A percentile compares a stretch with the other conserved stretches of the same genome.
phyloP scores from a whole-genome alignment of 2,113 vertebrate genomes.

The Cairina moschata region DNA sequence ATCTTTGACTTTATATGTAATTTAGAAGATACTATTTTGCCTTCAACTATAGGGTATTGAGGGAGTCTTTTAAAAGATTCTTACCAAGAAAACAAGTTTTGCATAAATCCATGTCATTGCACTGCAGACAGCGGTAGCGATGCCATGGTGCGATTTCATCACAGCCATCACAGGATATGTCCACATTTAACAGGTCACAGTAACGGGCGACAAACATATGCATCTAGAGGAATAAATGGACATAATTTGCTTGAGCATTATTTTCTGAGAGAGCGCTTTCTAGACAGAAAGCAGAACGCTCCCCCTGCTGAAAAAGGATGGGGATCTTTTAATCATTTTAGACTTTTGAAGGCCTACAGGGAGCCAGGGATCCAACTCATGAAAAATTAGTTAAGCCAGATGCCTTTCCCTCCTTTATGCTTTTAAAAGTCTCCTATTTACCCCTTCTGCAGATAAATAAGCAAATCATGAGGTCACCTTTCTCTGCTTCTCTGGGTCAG shows the following conservation, averaged over 20 bases:
- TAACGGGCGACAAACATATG: slow-evolving; percentile 99
- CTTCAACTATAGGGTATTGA: background rate
- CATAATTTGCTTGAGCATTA: background rate
- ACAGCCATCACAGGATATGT: slow-evolving; percentile 96
- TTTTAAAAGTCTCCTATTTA: background rate
- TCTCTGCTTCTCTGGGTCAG: slow-evolving; percentile 89
- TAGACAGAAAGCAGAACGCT: background rate
- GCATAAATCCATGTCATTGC: slow-evolving; percentile 97
- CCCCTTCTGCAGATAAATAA: background rate
- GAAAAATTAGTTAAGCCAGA: background rate
- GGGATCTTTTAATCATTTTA: background rate
- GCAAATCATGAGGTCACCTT: slow-evolving; percentile 81
- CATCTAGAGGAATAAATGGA: slow-evolving; percentile 81
- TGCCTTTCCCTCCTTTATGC: background rate
- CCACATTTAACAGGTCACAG: slow-evolving; percentile 93
- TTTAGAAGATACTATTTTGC: background rate
- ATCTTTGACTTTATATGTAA: background rate
- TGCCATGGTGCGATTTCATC: slow-evolving; percentile 96
- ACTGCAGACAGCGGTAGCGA: slow-evolving; percentile 96
- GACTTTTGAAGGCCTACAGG: background rate
- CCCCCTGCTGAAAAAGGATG: background rate
- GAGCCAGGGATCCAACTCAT: background rate
- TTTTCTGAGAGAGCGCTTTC: background rate
- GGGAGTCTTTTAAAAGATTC: background rate
- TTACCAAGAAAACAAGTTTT: slow-evolving; percentile 97